Evolutionary conservation across 64 coral and sea anemone species (phyloP), one percentile per base, ranked within the genome.

Genomic region (Pachyseris speciosa): DNA sequence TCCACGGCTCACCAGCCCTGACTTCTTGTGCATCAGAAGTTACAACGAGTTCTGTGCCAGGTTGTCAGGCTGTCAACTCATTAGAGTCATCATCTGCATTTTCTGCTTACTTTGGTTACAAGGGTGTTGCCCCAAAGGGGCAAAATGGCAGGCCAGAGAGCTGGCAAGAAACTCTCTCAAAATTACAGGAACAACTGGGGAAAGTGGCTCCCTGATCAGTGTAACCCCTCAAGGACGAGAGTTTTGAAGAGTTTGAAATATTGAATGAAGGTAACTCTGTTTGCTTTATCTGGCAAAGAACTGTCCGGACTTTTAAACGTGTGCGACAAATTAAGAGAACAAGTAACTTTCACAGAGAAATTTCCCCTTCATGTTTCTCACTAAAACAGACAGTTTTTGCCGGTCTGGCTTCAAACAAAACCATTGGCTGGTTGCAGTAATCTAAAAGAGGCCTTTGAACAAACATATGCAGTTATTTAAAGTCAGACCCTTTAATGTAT

Each of bases 91-190:
- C n/a, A n/a, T 85, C 73, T 27, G 47, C 49, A 17, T 72, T 93
- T 30, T 57, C 73, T 5, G 75, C 91, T 6, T 85, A 85, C n/a
- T 69, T 93, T 17, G 77, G 75, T 17, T 78, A 84, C 0, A 87
- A 93, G 31, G 77, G 60, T 20, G 58, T 77, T 27, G 51, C 36
- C 16, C 59, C 76, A 38, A 44, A 58, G 17, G 64, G 72, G 7
- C 49, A 72, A 64, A 69, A 58, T 6, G 67, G 15, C 61, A 55
- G 37, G 20, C 44, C 80, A 65, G 95, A 97, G 40, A 93, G 86
- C n/a, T 97, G 95, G 95, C 91, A 93, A 83, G 95, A 97, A 65
- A 97, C 95, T 31, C 85, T 97, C 0, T 93, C 83, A 9, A 97
- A 97, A 37, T 47, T 97, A 61, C 95, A 93, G 36, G 70, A 97